Evolutionary conservation across 2,888 invertebrate genomes (phyloP).

Genomic region (Yponomeuta sedellus): DNA sequence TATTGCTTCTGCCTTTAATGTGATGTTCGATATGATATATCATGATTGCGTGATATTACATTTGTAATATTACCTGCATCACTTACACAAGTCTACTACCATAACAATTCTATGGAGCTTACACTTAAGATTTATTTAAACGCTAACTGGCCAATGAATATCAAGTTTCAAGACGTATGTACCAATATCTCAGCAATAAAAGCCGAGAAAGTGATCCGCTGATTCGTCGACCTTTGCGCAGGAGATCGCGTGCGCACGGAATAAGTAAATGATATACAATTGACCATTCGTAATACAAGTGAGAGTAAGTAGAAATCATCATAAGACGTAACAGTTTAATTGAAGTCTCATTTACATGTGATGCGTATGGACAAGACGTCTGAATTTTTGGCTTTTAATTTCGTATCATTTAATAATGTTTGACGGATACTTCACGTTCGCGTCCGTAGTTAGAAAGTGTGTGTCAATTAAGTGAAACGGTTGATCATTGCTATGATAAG

Average conservation of each 20-base stretch:
- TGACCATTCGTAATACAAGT: neutral
- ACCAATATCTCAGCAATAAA: neutral
- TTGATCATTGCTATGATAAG: neutral
- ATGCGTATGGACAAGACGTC: neutral
- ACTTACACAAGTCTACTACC: too few species aligned
- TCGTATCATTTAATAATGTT: neutral
- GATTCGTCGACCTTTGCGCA: constrained; percentile 51
- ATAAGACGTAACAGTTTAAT: neutral
- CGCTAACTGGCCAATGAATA: neutral
- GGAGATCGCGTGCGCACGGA: constrained; percentile 57
- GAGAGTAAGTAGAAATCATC: constrained; percentile 1
- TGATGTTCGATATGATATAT: too few species aligned
- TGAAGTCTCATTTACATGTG: neutral
- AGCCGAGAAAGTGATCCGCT: constrained; percentile 50
- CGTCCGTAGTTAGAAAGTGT: neutral
- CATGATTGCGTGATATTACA: too few species aligned
- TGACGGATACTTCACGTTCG: neutral
- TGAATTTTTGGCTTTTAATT: neutral
- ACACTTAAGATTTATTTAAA: too few species aligned
- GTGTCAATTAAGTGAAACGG: neutral
- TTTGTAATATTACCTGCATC: too few species aligned
- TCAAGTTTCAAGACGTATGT: neutral
- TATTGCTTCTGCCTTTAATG: too few species aligned
- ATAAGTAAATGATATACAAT: constrained; percentile 42
- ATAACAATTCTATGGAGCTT: too few species aligned